A percentile compares a stretch with the other conserved stretches of the same genome.
phyloP scores from a whole-genome alignment of 2,888 invertebrate species.

The Drosophila nr. medialis region DNA sequence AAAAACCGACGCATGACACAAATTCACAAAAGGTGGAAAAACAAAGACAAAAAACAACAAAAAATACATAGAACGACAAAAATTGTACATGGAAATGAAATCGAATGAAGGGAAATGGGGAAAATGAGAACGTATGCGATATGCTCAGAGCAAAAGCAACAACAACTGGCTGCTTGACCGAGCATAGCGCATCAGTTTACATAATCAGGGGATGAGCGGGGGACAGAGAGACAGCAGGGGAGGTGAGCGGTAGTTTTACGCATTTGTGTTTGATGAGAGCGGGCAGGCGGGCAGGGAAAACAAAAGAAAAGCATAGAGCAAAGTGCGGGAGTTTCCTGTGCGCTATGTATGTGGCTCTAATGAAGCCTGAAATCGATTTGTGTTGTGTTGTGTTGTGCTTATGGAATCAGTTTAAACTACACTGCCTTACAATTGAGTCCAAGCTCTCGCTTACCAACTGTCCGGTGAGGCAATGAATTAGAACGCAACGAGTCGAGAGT shows the following conservation, averaged over 20 bases:
- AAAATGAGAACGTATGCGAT: conserved; percentile 45
- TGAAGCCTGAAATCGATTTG: conserved; percentile 83
- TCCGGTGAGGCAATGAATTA: conserved; percentile 53
- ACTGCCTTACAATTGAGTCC: conserved; percentile 16
- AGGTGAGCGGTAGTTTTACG: conserved; percentile 55
- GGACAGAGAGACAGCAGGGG: conserved; percentile 1
- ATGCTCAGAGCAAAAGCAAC: conserved; percentile 34
- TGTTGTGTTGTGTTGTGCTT: background rate
- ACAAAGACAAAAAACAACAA: conserved; percentile 28
- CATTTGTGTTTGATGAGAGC: conserved; percentile 63
- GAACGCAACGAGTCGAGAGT: conserved; percentile 44
- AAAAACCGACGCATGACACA: conserved; percentile 74
- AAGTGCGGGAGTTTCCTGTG: conserved; percentile 78
- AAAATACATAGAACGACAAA: conserved; percentile 45
- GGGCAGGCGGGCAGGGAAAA: conserved; percentile 13
- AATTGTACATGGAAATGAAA: conserved; percentile 73
- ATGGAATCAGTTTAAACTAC: conserved; percentile 29
- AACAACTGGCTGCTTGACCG: conserved; percentile 66
- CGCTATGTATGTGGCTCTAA: conserved; percentile 59
- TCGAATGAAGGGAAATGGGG: conserved; percentile 63
- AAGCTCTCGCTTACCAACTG: conserved; percentile 10
- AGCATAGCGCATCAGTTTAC: conserved; percentile 65
- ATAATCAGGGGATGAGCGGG: conserved; percentile 21
- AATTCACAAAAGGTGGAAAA: conserved; percentile 70
- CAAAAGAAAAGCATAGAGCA: conserved; percentile 54